Percentiles rank a stretch among this genome's conserved stretches.
phyloP scores from a whole-genome alignment of 2,113 vertebrate species.

The Heloderma charlesbogerti region DNA sequence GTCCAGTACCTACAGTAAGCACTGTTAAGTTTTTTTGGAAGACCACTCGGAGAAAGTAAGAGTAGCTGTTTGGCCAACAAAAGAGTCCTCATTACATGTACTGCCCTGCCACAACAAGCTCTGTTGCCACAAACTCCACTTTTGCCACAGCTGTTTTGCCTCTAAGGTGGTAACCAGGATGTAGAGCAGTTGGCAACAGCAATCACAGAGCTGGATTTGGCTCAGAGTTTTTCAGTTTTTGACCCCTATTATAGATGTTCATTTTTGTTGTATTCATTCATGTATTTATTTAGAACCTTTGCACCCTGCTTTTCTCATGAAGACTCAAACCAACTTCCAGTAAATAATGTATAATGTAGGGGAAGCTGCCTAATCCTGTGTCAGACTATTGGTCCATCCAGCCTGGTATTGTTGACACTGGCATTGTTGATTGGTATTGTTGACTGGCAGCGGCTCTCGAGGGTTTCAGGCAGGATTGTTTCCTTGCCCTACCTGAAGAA shows the following conservation, averaged over 20 bases:
- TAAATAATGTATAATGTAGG: background rate
- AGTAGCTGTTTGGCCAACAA: background rate
- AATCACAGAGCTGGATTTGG: background rate
- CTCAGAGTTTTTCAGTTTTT: background rate
- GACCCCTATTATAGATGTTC: background rate
- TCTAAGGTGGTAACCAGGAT: background rate
- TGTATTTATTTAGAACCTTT: background rate
- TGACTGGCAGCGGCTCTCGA: no score
- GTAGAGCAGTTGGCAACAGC: background rate
- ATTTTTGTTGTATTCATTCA: background rate
- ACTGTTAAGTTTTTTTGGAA: background rate
- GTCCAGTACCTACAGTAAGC: background rate
- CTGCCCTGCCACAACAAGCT: background rate
- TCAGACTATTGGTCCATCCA: no score
- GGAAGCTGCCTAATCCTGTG: no score
- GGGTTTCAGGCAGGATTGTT: no score
- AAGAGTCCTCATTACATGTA: background rate
- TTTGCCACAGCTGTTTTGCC: background rate
- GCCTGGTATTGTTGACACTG: no score
- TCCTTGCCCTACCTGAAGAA: no score
- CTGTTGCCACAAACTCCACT: background rate
- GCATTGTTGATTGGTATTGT: no score
- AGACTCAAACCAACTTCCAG: background rate
- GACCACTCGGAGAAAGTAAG: background rate
- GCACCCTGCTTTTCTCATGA: background rate